phyloP scores from a whole-genome alignment of 1,140 invertebrate genomes.

The Sitobion miscanthi region DNA sequence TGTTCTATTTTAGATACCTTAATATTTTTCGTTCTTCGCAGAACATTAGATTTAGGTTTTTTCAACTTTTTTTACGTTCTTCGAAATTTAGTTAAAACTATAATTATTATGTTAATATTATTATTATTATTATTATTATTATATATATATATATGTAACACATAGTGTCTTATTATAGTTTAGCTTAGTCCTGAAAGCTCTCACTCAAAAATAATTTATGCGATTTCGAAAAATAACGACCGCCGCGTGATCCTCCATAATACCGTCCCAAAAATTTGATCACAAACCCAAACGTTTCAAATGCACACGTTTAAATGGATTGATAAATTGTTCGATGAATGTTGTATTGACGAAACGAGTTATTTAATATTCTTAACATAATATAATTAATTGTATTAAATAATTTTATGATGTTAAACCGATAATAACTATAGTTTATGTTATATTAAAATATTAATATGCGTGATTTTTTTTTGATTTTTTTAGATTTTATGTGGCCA shows the following conservation, averaged over 20 bases:
- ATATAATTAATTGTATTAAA: constrained; percentile 35
- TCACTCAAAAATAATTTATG: not conserved
- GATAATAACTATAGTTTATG: not conserved
- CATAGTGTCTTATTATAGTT: constrained; percentile 8
- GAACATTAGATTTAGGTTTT: constrained; percentile 41
- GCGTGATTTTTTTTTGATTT: constrained; percentile 68
- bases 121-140: not conserved
- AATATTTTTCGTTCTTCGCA: constrained; percentile 15
- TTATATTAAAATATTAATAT: constrained; percentile 21
- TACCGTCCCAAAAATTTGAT: not conserved
- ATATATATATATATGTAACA: not conserved
- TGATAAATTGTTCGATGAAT: not conserved
- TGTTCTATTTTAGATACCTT: constrained; percentile 14
- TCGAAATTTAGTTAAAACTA: constrained; percentile 32
- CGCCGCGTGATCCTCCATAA: not conserved
- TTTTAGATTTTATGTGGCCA: constrained; percentile 98
- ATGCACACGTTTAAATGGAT: constrained; percentile 42
- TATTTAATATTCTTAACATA: constrained; percentile 2
- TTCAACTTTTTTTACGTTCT: constrained; percentile 7
- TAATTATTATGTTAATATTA: not conserved
- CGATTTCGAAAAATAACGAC: not conserved
- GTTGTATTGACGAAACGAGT: not conserved
- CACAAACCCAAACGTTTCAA: not conserved
- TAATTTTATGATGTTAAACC: constrained; percentile 11
- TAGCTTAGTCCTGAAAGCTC: constrained; percentile 54